Evolutionary conservation across 2,888 invertebrate species (phyloP).

Genomic region (Mechanitis messenoides): DNA sequence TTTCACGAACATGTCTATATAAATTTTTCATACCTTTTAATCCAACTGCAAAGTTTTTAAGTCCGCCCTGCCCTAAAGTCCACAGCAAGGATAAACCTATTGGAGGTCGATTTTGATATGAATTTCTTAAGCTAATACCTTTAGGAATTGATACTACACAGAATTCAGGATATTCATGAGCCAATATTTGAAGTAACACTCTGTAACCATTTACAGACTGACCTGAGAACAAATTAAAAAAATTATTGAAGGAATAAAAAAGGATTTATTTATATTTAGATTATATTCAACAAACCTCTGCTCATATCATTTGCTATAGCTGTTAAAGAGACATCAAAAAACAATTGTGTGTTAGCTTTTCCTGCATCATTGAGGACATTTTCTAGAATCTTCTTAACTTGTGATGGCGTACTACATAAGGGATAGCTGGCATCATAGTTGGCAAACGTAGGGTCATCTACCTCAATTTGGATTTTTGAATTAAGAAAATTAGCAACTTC

Average conservation of each 20-base stretch:
- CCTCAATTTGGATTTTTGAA: slow-evolving; percentile 77
- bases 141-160: slow-evolving; percentile 79
- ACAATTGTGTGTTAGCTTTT: slow-evolving; percentile 78
- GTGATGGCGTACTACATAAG: slow-evolving; percentile 65
- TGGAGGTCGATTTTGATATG: slow-evolving; percentile 85
- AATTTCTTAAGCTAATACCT: slow-evolving; percentile 79
- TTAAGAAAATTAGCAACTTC: slow-evolving; percentile 81
- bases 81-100: slow-evolving; percentile 85
- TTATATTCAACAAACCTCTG: slow-evolving; percentile 67
- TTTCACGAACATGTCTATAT: background rate
- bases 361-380: slow-evolving; percentile 78
- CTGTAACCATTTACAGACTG: slow-evolving; percentile 81
- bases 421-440: slow-evolving; percentile 77
- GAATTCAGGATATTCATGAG: slow-evolving; percentile 79
- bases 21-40: slow-evolving; percentile 73
- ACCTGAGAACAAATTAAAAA: slow-evolving; percentile 42
- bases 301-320: slow-evolving; percentile 84
- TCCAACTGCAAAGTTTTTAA: slow-evolving; percentile 79
- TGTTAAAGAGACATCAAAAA: slow-evolving; percentile 82
- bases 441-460: slow-evolving; percentile 78
- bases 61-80: slow-evolving; percentile 85
- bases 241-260: slow-evolving; percentile 18
- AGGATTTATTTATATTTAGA: background rate
- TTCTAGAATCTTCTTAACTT: slow-evolving; percentile 61
- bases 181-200: slow-evolving; percentile 82